Evolutionary conservation across 1,140 invertebrate genomes (phyloP), one percentile per base, ranked within the genome.

Genomic region (Pseudachorutes palmiensis): DNA sequence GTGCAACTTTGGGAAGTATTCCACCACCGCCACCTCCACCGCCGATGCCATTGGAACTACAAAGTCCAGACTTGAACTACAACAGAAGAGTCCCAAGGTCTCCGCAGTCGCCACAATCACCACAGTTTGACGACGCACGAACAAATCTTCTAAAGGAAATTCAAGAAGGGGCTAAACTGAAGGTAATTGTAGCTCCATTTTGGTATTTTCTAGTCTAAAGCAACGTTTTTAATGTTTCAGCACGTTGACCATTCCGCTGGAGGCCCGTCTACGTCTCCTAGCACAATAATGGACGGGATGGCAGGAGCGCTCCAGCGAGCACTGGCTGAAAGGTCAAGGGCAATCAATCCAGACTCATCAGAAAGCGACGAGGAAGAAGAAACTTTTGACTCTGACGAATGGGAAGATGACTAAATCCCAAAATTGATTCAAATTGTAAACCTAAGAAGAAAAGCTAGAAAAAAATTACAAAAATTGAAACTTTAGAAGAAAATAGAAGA

Each of bases 221-320:
- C 19, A 19, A 41, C 19, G 5, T 19, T 9, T 41, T 41, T n/a
- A n/a, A 9, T 41, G 5, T 41, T 41, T 41, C 36, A 41, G 36
- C 36, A 41, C 36, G 36, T 41, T n/a, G n/a, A n/a, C n/a, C n/a
- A n/a, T n/a, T n/a, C n/a, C n/a, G n/a, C n/a, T n/a, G 36, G 36
- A 41, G 19, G 36, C 5, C 5, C 36, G 5, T 41, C 5, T 41
- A 41, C 5, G 36, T 41, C 36, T 9, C 5, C 36, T 41, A 5
- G 19, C 19, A 41, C 36, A 9, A 41, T 19, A 41, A 19, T 66
- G 22, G 67, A 72, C 29, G 87, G 88, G 45, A 80, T 92, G 62
- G 89, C 89, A n/a, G 86, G 84, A 41, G 89, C 89, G 1, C 79
- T 92, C 65, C 86, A 87, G 1, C 80, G 84, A 67, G 89, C 89